phyloP scores from a whole-genome alignment of 2,797 vertebrate species.

The Sebastes nivosus region DNA sequence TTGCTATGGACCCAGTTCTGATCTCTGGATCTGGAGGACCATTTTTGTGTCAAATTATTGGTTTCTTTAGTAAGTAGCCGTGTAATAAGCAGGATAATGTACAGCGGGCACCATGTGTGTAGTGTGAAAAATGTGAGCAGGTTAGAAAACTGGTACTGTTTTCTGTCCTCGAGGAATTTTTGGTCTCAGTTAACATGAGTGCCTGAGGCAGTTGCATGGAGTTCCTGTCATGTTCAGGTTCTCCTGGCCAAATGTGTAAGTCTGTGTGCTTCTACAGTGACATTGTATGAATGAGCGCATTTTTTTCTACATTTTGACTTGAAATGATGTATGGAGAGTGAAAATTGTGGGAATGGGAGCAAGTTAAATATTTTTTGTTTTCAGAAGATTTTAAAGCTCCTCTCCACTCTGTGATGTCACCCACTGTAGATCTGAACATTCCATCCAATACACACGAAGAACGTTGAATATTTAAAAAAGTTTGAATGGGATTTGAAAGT shows the following conservation, averaged over 20 bases:
- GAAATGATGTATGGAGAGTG: background rate
- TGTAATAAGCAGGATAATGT: too few species aligned
- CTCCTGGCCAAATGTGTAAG: background rate
- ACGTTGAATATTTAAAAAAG: too few species aligned
- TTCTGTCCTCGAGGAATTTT: too few species aligned
- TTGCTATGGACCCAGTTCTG: too few species aligned
- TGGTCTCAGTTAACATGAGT: background rate
- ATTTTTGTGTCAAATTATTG: too few species aligned
- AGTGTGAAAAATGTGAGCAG: background rate
- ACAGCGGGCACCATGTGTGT: too few species aligned
- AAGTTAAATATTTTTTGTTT: too few species aligned
- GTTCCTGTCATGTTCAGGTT: background rate
- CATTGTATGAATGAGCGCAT: too few species aligned
- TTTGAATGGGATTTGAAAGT: background rate
- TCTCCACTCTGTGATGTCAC: background rate
- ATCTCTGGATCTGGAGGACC: too few species aligned
- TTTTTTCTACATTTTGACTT: background rate
- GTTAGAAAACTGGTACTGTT: too few species aligned
- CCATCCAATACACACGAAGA: background rate
- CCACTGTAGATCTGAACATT: background rate
- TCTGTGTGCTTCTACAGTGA: background rate
- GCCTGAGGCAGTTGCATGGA: background rate
- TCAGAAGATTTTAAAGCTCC: background rate
- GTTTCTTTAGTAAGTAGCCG: too few species aligned
- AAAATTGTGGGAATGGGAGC: too few species aligned